phyloP scores from a whole-genome alignment of 2,888 invertebrate genomes.

The Drosophila pseudotakahashii region DNA sequence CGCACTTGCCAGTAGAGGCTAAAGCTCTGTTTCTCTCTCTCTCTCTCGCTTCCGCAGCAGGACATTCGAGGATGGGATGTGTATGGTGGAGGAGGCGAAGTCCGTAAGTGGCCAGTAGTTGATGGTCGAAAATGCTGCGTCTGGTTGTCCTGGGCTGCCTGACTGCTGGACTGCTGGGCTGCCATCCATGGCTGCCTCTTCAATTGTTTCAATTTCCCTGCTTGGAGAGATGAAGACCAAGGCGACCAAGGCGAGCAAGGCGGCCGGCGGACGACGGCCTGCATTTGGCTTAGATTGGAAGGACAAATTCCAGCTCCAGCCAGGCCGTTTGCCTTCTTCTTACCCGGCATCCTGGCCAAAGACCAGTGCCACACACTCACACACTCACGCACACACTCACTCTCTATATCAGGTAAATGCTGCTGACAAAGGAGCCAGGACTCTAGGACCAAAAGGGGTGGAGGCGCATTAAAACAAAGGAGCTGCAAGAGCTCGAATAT shows the following conservation, averaged over 20 bases:
- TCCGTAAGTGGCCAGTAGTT: slow-evolving; percentile 76
- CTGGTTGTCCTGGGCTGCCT: slow-evolving; percentile 52
- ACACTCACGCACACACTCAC: slow-evolving; percentile 16
- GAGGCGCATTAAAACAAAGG: slow-evolving; percentile 77
- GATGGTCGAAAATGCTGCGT: slow-evolving; percentile 80
- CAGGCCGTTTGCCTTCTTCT: slow-evolving; percentile 73
- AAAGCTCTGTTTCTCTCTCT: slow-evolving; percentile 7
- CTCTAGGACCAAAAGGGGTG: slow-evolving; percentile 49
- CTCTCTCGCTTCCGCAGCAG: slow-evolving; percentile 25
- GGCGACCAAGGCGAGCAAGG: slow-evolving; percentile 32
- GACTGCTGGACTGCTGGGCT: slow-evolving; percentile 5
- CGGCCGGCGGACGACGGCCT: slow-evolving; percentile 40
- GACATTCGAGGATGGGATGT: slow-evolving; percentile 52
- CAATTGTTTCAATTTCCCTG: slow-evolving; percentile 79
- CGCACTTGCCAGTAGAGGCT: slow-evolving; percentile 9
- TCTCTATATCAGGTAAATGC: slow-evolving; percentile 56
- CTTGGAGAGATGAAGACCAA: slow-evolving; percentile 41
- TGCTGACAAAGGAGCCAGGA: slow-evolving; percentile 75
- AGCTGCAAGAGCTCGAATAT: slow-evolving; percentile 73
- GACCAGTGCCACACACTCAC: slow-evolving; percentile 19
- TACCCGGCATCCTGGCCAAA: slow-evolving; percentile 71
- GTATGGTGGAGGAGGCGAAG: slow-evolving; percentile 57
- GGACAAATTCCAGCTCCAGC: slow-evolving; percentile 76
- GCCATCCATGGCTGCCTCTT: slow-evolving; percentile 60
- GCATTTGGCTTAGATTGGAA: slow-evolving; percentile 80